Base-by-base conservation (phyloP, 1,140 invertebrate species). In the Myzus persicae region DNA sequence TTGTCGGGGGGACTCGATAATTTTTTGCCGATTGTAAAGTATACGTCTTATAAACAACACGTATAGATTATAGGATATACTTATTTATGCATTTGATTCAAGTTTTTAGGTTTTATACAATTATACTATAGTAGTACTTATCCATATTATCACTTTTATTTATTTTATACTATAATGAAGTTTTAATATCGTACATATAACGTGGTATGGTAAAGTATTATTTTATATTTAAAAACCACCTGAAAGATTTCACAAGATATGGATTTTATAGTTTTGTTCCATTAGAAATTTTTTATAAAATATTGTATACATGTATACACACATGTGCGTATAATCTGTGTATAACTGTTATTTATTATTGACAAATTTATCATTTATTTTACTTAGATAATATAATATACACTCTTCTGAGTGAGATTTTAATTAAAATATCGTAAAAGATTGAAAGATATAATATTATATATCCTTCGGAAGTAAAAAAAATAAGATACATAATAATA, bases 401-500 rank as follows among this genome's bases (percentile, higher is more conserved):
- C 24, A 84, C 38, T 84, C 40, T 38, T 9, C 11, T 31, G 0
- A 8, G 3, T 7, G 76, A 18, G 84, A 85, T 85, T 85, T 85
- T 44, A 85, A 85, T 85, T 85, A 85, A 85, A 85, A 85, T 85
- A 44, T 85, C 40, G 42, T 31, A 14, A 14, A 46, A 31, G 84
- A n/a, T 46, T n/a, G 22, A 46, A 46, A 88, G 18, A 88, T 48
- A 88, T 88, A 42, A 31, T 1, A 36, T 51, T 51, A 22, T 42
- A 24, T 36, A 38, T 31, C 24, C 7, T 24, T 26, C 82, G 36
- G 84, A n/a, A 44, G 42, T 87, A 31, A 38, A 48, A 89, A 38
- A 89, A 38, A 89, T 44, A 85, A 85, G 31, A 76, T 76, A n/a
- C 59, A n/a, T n/a, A 76, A 76, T 22, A 51, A 82, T 44, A 88